These are phyloP conservation scores for Lasius fuliginosus DNA, from an alignment of 2,888 invertebrate genomes.

Conservation along the genomic window DNA sequence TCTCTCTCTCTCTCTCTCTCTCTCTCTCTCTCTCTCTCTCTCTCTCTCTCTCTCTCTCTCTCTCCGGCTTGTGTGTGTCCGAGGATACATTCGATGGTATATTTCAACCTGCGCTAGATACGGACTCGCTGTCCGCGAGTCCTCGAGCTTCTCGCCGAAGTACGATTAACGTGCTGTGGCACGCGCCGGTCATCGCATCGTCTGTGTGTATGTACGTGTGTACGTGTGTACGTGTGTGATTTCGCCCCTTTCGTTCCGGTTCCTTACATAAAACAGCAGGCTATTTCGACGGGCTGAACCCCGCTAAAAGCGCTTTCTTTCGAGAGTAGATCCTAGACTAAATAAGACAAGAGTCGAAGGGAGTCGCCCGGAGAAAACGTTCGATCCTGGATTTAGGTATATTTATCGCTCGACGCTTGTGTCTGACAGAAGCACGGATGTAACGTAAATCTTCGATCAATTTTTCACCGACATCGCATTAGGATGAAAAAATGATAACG, in stretches of 20 bases:
- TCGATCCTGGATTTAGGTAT: background rate
- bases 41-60: constrained; percentile 12
- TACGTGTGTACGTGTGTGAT: background rate
- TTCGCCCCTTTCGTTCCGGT: background rate
- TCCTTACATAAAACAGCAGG: background rate
- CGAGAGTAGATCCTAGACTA: background rate
- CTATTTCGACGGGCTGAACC: background rate
- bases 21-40: background rate
- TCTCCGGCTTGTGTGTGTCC: background rate
- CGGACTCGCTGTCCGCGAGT: constrained; percentile 36
- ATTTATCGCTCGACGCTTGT: background rate
- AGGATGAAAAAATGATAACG: background rate
- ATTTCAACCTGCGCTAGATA: constrained; percentile 15
- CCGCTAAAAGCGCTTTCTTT: constrained; percentile 5
- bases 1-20: constrained; percentile 16
- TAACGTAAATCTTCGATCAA: background rate
- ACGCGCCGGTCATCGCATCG: constrained; percentile 10
- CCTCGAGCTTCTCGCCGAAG: constrained; percentile 38
- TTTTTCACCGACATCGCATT: background rate
- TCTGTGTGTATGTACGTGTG: background rate
- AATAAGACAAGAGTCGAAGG: constrained; percentile 1
- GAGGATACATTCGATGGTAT: constrained; percentile 9
- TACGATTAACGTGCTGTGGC: constrained; percentile 56
- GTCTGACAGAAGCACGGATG: background rate
- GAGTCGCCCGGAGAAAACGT: background rate